These are phyloP conservation scores for Coryphaenoides rupestris DNA, from an alignment of 2,113 vertebrate genomes.

Conservation along the genomic window DNA sequence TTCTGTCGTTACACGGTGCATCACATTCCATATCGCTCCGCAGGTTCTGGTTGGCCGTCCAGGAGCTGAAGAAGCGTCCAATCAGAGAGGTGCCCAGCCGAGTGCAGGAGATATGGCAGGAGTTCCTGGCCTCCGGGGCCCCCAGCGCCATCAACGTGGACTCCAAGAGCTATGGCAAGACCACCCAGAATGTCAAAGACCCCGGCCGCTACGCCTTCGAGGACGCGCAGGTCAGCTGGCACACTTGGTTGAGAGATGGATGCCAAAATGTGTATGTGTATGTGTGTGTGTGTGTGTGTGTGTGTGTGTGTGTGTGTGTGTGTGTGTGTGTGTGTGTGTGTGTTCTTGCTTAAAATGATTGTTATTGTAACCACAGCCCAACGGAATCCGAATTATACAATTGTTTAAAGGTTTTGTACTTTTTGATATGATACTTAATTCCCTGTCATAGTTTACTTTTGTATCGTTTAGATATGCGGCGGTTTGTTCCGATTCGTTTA, in stretches of 20 bases:
- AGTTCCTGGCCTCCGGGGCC: conserved; percentile 92
- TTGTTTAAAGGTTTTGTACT: too few relatives aligned
- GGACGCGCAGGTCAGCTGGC: conserved; percentile 87
- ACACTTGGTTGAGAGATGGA: neutral
- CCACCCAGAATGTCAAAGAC: conserved; percentile 94
- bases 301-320: too few relatives aligned
- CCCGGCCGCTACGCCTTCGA: conserved; percentile 92
- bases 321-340: too few relatives aligned
- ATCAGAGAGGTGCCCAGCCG: conserved; percentile 88
- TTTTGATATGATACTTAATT: too few relatives aligned
- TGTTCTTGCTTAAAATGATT: too few relatives aligned
- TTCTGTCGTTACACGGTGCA: too few relatives aligned
- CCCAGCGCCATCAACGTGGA: conserved; percentile 96
- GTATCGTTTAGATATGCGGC: too few relatives aligned
- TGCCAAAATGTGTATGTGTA: neutral
- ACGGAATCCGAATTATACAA: too few relatives aligned
- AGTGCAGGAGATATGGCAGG: conserved; percentile 96
- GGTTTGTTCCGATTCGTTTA: too few relatives aligned
- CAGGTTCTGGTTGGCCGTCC: conserved; percentile 96
- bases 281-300: too few relatives aligned
- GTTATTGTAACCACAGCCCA: too few relatives aligned
- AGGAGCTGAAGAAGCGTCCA: conserved; percentile 92
- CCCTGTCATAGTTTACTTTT: too few relatives aligned
- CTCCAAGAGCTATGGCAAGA: conserved; percentile 97
- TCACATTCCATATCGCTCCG: neutral